A percentile compares a stretch with the other conserved stretches of the same genome.
Evolutionary conservation across 2,888 invertebrate genomes (phyloP).

Genomic region (Proisotoma minuta): DNA sequence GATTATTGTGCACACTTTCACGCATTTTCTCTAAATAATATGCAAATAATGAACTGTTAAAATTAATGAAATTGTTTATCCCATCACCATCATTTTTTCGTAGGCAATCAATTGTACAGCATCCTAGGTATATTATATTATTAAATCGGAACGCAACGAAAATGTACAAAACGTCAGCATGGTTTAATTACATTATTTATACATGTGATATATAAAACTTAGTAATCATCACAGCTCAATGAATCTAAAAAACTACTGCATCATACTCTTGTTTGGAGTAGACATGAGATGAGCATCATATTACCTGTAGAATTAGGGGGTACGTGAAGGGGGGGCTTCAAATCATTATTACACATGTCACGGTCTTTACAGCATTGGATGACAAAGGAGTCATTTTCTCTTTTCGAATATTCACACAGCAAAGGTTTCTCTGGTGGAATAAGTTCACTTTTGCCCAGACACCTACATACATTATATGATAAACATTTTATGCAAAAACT

Average conservation of each 20-base stretch:
- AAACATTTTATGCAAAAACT: neutral
- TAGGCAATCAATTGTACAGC: slow-evolving; percentile 9
- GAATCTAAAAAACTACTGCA: neutral
- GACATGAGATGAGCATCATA: neutral
- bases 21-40: no score
- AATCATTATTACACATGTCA: slow-evolving; percentile 68
- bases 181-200: slow-evolving; percentile 6
- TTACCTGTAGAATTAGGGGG: slow-evolving; percentile 41
- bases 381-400: slow-evolving; percentile 69
- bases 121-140: neutral
- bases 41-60: neutral
- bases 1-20: no score
- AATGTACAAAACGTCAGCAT: slow-evolving; percentile 1
- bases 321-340: slow-evolving; percentile 63
- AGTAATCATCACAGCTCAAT: slow-evolving; percentile 1
- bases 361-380: slow-evolving; percentile 75
- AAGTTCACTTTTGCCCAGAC: slow-evolving; percentile 68
- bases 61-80: neutral
- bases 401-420: slow-evolving; percentile 72
- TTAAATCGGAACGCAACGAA: neutral
- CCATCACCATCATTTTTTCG: slow-evolving; percentile 1
- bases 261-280: neutral
- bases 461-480: slow-evolving; percentile 48
- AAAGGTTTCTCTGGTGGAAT: slow-evolving; percentile 75
- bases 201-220: neutral